These are phyloP conservation scores for Drosophila miranda DNA, from an alignment of 1,140 invertebrate species.

Conservation along the genomic window DNA sequence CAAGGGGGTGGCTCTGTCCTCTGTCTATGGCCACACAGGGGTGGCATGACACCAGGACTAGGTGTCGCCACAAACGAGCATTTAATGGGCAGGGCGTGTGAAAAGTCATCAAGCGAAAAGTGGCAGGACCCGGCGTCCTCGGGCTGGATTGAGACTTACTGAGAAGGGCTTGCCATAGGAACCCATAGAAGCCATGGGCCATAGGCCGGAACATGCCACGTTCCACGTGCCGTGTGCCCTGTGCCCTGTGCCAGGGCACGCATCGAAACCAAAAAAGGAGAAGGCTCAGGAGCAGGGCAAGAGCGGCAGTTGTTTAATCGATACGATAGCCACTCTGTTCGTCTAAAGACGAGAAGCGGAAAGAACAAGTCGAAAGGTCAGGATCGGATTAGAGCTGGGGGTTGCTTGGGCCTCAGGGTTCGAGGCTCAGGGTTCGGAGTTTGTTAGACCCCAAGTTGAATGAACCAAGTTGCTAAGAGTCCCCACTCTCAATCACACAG, in stretches of 20 bases:
- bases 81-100: conserved; percentile 70
- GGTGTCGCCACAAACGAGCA: conserved; percentile 74
- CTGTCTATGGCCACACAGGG: not conserved
- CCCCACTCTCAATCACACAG: conserved; percentile 76
- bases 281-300: conserved; percentile 25
- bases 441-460: conserved; percentile 18
- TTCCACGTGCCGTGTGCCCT: conserved; percentile 13
- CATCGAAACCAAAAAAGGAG: conserved; percentile 9
- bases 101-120: conserved; percentile 73
- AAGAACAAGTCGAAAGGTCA: conserved; percentile 5
- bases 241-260: conserved; percentile 7
- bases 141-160: conserved; percentile 44
- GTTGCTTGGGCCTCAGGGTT: conserved; percentile 4
- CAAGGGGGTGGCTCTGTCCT: no score
- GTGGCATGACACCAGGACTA: conserved; percentile 3
- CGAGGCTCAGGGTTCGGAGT: conserved; percentile 1
- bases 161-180: conserved; percentile 44
- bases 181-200: not conserved
- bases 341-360: no score
- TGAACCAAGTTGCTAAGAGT: conserved; percentile 9
- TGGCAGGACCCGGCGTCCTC: conserved; percentile 36
- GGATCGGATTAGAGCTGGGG: conserved; percentile 16
- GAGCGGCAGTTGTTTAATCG: conserved; percentile 65
- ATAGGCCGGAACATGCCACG: conserved; percentile 8
- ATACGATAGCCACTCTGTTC: conserved; percentile 44